A percentile compares a stretch with the other conserved stretches of the same genome.
These are phyloP conservation scores for Odocoileus virginianus DNA, from an alignment of 2,113 vertebrate species.

Conservation along the genomic window DNA sequence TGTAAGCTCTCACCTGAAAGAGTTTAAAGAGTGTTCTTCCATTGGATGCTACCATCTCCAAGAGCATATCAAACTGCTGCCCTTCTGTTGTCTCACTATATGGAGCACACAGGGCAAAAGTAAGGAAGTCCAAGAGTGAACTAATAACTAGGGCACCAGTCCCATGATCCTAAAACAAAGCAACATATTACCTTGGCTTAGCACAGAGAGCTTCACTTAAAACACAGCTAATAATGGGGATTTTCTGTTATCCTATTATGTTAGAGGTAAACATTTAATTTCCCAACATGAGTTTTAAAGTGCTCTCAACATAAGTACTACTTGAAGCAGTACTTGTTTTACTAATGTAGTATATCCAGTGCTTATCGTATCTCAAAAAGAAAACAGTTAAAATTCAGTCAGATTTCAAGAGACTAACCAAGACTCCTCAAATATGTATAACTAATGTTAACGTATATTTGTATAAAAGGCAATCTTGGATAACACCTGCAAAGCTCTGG, in stretches of 20 bases:
- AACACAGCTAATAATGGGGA: background rate
- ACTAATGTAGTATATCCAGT: background rate
- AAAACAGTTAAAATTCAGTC: slow-evolving; percentile 27
- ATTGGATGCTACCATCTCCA: slow-evolving; percentile 97
- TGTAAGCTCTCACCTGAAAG: slow-evolving; percentile 88
- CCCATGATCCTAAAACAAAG: slow-evolving; percentile 90
- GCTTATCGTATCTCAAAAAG: background rate
- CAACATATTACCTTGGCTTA: background rate
- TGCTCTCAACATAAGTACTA: background rate
- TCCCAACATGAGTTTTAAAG: background rate
- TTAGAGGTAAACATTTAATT: background rate
- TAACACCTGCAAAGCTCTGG: background rate
- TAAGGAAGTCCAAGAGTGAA: slow-evolving; percentile 98
- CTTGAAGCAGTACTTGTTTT: background rate
- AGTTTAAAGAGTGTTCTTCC: slow-evolving; percentile 97
- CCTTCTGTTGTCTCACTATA: slow-evolving; percentile 99
- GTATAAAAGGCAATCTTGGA: background rate
- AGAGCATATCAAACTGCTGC: slow-evolving; percentile 98
- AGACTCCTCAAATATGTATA: background rate
- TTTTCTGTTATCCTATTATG: background rate
- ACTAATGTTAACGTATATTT: background rate
- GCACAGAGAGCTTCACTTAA: background rate
- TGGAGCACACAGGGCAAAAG: slow-evolving; percentile 98
- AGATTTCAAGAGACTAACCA: background rate
- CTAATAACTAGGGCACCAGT: slow-evolving; percentile 98